These are phyloP conservation scores for Dione vanillae DNA, from an alignment of 2,888 invertebrate genomes.

Conservation along the genomic window DNA sequence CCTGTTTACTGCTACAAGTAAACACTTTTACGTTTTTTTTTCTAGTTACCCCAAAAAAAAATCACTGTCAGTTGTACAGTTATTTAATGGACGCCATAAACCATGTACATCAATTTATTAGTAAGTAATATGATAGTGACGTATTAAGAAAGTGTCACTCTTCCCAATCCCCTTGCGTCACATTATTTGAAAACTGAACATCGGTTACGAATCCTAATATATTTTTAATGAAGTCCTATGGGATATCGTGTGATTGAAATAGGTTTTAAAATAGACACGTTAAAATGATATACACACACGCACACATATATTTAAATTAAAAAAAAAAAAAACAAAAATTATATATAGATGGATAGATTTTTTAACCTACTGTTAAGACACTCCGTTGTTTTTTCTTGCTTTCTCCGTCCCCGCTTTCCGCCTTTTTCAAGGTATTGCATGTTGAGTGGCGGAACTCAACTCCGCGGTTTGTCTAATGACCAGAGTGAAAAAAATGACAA, in stretches of 20 bases:
- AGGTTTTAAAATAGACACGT: background rate
- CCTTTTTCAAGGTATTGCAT: no score
- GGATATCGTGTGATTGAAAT: background rate
- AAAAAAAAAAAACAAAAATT: no score
- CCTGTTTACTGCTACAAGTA: no score
- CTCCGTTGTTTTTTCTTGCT: no score
- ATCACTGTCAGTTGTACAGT: background rate
- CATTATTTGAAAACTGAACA: background rate
- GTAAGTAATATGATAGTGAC: background rate
- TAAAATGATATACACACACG: background rate
- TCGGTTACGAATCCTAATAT: conserved; percentile 4
- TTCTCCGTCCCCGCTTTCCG: no score
- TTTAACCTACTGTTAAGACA: no score
- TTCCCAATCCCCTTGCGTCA: background rate
- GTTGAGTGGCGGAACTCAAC: no score
- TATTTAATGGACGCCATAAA: background rate
- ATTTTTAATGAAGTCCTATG: conserved; percentile 10
- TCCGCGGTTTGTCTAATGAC: no score
- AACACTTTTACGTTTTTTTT: background rate
- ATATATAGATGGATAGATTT: no score
- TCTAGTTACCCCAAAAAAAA: background rate
- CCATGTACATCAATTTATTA: background rate
- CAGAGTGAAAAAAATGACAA: no score
- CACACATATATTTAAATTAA: background rate
- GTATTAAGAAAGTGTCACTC: conserved; percentile 7